A percentile compares a stretch with the other conserved stretches of the same genome.
phyloP scores from a whole-genome alignment of 2,888 invertebrate genomes.

The Tachina lurida region DNA sequence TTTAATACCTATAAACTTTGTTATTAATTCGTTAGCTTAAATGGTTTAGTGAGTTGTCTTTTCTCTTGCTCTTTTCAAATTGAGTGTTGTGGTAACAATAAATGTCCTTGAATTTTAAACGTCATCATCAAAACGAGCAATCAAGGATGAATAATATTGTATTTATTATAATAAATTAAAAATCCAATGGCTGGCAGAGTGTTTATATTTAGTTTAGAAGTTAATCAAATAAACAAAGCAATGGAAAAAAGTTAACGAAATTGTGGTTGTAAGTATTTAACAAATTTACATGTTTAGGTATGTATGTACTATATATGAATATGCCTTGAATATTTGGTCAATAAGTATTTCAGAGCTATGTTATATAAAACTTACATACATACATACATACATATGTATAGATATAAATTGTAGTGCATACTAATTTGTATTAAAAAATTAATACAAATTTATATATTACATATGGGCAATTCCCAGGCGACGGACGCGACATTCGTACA shows the following conservation, averaged over 20 bases:
- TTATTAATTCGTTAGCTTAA: constrained; percentile 25
- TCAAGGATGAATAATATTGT: constrained; percentile 7
- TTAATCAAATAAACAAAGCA: neutral
- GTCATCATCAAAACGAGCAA: constrained; percentile 52
- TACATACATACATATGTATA: neutral
- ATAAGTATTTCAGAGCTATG: neutral
- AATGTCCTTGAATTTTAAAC: constrained; percentile 67
- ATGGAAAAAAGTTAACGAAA: neutral
- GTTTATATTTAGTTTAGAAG: too few relatives aligned
- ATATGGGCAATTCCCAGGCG: too few relatives aligned
- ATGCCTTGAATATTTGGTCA: neutral
- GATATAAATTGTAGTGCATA: neutral
- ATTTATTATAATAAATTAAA: neutral
- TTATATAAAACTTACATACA: neutral
- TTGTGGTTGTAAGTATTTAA: neutral
- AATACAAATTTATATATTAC: too few relatives aligned
- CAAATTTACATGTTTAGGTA: neutral
- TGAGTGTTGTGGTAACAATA: constrained; percentile 60
- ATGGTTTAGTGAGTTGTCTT: constrained; percentile 8
- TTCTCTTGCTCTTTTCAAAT: constrained; percentile 26
- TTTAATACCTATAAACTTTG: constrained; percentile 3
- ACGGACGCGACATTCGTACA: too few relatives aligned
- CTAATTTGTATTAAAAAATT: neutral
- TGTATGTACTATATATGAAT: neutral
- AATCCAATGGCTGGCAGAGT: too few relatives aligned